Evolutionary conservation across 2,113 vertebrate species (phyloP).

Genomic region (Tichodroma muraria): DNA sequence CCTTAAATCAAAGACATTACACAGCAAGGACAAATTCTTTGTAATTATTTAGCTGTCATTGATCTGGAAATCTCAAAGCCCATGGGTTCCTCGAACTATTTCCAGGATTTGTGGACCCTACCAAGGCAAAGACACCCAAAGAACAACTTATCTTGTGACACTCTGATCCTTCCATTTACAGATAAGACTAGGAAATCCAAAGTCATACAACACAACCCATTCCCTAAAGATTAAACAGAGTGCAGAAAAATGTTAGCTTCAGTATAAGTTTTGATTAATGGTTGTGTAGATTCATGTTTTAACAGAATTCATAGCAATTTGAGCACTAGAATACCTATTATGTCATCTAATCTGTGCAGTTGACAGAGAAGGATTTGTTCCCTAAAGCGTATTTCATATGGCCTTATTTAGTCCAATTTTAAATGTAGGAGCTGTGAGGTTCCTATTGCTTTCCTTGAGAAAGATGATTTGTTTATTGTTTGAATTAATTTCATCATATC

Average conservation of each 20-base stretch:
- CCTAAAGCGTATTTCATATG: not conserved
- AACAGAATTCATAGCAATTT: not conserved
- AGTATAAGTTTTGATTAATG: not conserved
- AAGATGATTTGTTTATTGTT: constrained; percentile 5
- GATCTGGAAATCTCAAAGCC: not conserved
- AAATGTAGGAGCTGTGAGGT: not conserved
- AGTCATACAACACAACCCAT: not conserved
- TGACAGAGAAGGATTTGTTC: not conserved
- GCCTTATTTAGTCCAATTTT: not conserved
- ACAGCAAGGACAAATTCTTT: not conserved
- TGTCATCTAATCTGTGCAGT: not conserved
- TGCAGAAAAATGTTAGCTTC: not conserved
- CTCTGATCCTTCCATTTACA: not conserved
- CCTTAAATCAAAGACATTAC: not conserved
- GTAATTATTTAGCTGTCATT: not conserved
- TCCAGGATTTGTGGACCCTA: not conserved
- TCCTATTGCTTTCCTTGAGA: not conserved
- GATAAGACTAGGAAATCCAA: not conserved
- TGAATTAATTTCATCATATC: not conserved
- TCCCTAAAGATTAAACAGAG: not conserved
- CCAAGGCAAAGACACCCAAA: not conserved
- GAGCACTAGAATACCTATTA: not conserved
- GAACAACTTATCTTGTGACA: not conserved
- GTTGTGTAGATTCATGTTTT: not conserved
- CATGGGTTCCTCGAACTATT: not conserved